Conservation (phyloP, 1,140 invertebrate genomes). For the Lamellibrachia luymesi region DNA sequence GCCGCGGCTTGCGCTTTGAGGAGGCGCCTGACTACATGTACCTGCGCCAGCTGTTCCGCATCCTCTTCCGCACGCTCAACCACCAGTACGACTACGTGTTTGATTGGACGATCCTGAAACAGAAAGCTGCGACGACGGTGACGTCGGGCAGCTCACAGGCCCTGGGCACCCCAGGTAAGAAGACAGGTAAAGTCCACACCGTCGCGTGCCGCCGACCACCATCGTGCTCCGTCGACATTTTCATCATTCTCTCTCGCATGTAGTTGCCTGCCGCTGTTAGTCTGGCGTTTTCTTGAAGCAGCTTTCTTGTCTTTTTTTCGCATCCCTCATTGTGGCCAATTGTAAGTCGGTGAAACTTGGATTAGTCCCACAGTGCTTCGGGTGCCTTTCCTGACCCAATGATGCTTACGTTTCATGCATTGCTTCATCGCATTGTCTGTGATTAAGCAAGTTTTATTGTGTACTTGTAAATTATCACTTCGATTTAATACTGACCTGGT, state of each 20-base stretch:
- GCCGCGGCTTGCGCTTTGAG: slow-evolving; percentile 90
- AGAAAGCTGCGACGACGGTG: slow-evolving; percentile 53
- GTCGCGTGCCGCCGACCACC: neutral
- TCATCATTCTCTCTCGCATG: neutral
- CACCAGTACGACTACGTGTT: slow-evolving; percentile 99
- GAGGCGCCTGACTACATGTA: slow-evolving; percentile 98
- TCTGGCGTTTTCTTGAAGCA: neutral
- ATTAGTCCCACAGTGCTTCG: too few species aligned
- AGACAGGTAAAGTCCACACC: neutral
- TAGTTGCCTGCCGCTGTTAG: neutral
- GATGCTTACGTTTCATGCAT: too few species aligned
- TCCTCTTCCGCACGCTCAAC: slow-evolving; percentile 97
- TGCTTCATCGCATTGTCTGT: too few species aligned
- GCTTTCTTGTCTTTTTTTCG: neutral
- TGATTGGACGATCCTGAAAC: slow-evolving; percentile 99
- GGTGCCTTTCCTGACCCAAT: too few species aligned
- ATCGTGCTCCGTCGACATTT: neutral
- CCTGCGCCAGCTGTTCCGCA: slow-evolving; percentile 93
- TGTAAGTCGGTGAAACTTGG: too few species aligned
- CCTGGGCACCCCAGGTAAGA: slow-evolving; percentile 16
- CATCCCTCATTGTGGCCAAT: too few species aligned
- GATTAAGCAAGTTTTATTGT: too few species aligned
- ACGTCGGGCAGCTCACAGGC: slow-evolving; percentile 7
- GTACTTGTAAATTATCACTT: too few species aligned
- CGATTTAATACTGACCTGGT: too few species aligned